Percentiles rank a stretch among this genome's conserved stretches.
These are phyloP conservation scores for Cyrtorhinus lividipennis DNA, from an alignment of 1,140 invertebrate genomes.

Conservation along the genomic window DNA sequence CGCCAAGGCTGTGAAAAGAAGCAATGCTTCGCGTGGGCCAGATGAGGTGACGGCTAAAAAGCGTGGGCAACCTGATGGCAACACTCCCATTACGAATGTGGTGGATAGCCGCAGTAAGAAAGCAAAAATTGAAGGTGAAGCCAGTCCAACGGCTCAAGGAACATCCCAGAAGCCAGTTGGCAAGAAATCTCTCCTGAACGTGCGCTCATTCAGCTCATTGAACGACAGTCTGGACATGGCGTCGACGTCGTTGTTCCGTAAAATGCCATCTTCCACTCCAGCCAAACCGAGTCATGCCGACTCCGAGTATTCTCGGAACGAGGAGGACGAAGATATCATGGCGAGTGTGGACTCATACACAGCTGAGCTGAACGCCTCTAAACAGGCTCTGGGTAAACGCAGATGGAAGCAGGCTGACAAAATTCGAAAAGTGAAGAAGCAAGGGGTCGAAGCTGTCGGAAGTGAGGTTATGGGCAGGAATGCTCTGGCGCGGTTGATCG, in stretches of 20 bases:
- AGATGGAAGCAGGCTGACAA: background rate
- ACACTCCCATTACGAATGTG: background rate
- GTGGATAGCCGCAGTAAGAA: background rate
- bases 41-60: background rate
- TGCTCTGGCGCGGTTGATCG: slow-evolving; percentile 3
- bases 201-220: background rate
- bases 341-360: background rate
- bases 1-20: background rate
- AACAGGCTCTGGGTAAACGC: background rate
- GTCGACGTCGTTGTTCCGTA: background rate
- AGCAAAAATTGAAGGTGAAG: background rate
- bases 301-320: background rate
- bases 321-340: background rate
- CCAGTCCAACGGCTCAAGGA: background rate
- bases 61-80: background rate
- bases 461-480: background rate
- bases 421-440: background rate
- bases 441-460: background rate
- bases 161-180: background rate
- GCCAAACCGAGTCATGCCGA: background rate
- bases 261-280: background rate
- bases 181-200: background rate
- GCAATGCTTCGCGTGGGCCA: too few relatives aligned
- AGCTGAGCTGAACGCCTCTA: background rate
- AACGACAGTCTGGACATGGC: background rate